Evolutionary conservation across 2,797 vertebrate species (phyloP).

Genomic region (Silurus lanzhouensis): DNA sequence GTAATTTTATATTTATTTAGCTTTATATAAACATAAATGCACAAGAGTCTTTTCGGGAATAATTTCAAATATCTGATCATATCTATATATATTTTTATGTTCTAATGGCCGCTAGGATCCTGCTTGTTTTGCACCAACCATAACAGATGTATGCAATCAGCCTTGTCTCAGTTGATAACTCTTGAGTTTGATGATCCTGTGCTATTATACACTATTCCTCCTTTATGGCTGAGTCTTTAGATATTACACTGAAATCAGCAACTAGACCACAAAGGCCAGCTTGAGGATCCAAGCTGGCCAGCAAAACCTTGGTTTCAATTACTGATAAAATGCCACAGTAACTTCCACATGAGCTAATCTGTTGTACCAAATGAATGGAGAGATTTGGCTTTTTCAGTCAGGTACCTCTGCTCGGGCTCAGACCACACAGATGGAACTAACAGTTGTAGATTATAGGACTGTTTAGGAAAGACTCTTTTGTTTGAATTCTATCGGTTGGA

Average conservation of each 20-base stretch:
- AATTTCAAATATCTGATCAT: no score
- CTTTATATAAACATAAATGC: no score
- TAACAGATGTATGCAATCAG: background rate
- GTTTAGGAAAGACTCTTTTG: background rate
- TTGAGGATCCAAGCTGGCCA: background rate
- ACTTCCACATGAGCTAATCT: background rate
- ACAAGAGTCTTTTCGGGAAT: no score
- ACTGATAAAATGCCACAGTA: background rate
- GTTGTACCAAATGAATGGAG: background rate
- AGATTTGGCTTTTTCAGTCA: background rate
- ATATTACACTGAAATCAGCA: constrained; percentile 4
- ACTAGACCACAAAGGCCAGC: background rate
- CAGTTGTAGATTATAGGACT: background rate
- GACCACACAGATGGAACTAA: background rate
- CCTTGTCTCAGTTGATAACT: background rate
- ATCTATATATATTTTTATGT: no score
- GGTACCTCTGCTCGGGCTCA: background rate
- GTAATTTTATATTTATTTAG: no score
- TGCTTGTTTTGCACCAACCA: background rate
- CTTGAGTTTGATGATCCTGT: background rate
- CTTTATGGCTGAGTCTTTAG: background rate
- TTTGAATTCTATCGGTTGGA: background rate
- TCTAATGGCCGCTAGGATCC: no score
- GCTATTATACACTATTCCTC: background rate
- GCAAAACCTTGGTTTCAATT: background rate